A percentile compares a stretch with the other conserved stretches of the same genome.
Conservation (phyloP, 2,888 invertebrate species). For the Coelopa pilipes region DNA sequence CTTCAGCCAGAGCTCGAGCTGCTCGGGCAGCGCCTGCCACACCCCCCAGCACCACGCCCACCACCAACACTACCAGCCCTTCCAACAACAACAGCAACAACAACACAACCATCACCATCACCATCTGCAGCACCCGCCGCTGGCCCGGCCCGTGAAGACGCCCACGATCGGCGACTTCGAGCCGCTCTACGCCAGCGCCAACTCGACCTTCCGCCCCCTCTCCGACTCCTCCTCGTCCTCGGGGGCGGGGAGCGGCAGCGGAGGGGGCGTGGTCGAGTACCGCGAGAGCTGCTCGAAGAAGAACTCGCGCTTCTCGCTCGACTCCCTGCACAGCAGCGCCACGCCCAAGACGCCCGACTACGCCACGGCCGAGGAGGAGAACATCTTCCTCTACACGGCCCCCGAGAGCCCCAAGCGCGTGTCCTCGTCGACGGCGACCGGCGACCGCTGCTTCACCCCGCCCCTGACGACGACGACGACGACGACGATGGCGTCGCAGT, state of each 20-base stretch:
- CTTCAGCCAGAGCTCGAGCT: slow-evolving; percentile 53
- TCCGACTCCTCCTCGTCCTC: slow-evolving; percentile 62
- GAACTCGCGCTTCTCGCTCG: slow-evolving; percentile 64
- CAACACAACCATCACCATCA: slow-evolving; percentile 11
- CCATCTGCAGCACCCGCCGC: slow-evolving; percentile 14
- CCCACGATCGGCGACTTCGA: slow-evolving; percentile 60
- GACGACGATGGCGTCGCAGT: slow-evolving; percentile 48
- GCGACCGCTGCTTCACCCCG: slow-evolving; percentile 36
- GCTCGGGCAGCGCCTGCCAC: slow-evolving; percentile 39
- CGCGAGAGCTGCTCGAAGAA: slow-evolving; percentile 48
- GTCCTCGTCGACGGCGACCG: slow-evolving; percentile 44
- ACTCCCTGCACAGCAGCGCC: slow-evolving; percentile 64
- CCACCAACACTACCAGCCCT: slow-evolving; percentile 39
- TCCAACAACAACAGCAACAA: slow-evolving; percentile 41
- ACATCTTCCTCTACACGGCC: slow-evolving; percentile 63
- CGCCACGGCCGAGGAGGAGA: slow-evolving; percentile 61
- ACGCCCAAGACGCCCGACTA: slow-evolving; percentile 65
- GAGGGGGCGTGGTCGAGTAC: slow-evolving; percentile 54
- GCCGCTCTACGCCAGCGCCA: slow-evolving; percentile 58
- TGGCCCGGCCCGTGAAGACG: slow-evolving; percentile 59
- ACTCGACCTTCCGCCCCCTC: slow-evolving; percentile 59
- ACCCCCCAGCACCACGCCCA: slow-evolving; percentile 40
- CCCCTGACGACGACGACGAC: slow-evolving; percentile 46
- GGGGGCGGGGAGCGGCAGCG: slow-evolving; percentile 48
- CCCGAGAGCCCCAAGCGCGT: slow-evolving; percentile 59